phyloP scores from a whole-genome alignment of 2,113 vertebrate genomes.

The Malurus alboscapulatus region DNA sequence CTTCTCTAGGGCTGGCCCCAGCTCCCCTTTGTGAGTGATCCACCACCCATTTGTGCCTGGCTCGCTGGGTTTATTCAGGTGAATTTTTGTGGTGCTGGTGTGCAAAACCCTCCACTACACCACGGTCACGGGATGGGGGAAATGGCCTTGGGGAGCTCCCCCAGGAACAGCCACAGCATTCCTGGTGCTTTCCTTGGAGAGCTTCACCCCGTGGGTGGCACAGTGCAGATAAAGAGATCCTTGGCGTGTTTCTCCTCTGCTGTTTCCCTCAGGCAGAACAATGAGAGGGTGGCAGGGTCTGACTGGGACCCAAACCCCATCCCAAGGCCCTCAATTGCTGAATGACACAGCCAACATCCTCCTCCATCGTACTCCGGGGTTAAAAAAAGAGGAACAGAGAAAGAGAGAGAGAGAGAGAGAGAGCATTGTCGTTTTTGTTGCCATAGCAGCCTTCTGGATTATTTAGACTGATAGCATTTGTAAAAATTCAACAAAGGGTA shows the following conservation, averaged over 20 bases:
- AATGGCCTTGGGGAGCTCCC: neutral
- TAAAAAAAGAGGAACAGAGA: neutral
- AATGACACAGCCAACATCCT: neutral
- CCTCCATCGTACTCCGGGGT: neutral
- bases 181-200: neutral
- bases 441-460: slow-evolving; percentile 64
- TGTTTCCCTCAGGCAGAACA: neutral
- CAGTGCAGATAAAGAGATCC: fast-evolving
- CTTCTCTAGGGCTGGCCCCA: neutral
- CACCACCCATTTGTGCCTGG: neutral
- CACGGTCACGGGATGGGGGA: fast-evolving
- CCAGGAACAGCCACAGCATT: neutral
- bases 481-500: slow-evolving; percentile 58
- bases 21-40: neutral
- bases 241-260: neutral
- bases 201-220: fast-evolving
- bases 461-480: slow-evolving; percentile 61
- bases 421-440: slow-evolving; percentile 37
- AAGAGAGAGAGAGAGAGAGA: neutral
- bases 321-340: neutral
- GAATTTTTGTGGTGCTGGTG: fast-evolving
- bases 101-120: neutral
- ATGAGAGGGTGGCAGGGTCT: neutral
- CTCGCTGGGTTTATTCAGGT: fast-evolving
- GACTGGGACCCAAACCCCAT: neutral